phyloP scores from a whole-genome alignment of 2,888 invertebrate species.

The Limnephilus marmoratus region DNA sequence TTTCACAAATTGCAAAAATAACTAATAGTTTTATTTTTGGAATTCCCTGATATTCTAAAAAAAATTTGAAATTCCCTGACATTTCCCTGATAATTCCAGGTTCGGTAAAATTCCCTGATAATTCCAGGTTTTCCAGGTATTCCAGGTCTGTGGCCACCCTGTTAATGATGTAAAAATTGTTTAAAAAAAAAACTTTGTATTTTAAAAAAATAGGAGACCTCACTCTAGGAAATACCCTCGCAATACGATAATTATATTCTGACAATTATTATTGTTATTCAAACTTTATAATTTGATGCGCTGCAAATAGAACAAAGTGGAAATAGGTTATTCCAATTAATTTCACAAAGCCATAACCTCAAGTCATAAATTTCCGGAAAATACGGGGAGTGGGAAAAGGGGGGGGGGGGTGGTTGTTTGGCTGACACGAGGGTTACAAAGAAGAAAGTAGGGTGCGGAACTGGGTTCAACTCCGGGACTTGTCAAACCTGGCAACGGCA shows the following conservation, averaged over 20 bases:
- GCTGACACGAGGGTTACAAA: not conserved
- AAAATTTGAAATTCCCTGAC: too few species aligned
- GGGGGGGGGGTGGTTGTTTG: not conserved
- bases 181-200: too few species aligned
- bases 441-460: not conserved
- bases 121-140: too few species aligned
- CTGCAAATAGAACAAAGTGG: not conserved
- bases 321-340: not conserved
- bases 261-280: not conserved
- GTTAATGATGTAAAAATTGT: too few species aligned
- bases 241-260: not conserved
- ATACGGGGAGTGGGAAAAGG: not conserved
- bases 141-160: too few species aligned
- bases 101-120: too few species aligned
- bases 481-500: not conserved
- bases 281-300: not conserved
- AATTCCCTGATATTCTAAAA: too few species aligned
- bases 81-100: too few species aligned
- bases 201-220: too few species aligned
- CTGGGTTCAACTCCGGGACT: constrained; percentile 20
- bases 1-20: too few species aligned
- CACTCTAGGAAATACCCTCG: too few species aligned
- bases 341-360: not conserved
- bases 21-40: too few species aligned
- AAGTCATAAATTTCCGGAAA: not conserved